Evolutionary conservation across 2,113 vertebrate species (phyloP).

Genomic region (Hydrolagus affinis): DNA sequence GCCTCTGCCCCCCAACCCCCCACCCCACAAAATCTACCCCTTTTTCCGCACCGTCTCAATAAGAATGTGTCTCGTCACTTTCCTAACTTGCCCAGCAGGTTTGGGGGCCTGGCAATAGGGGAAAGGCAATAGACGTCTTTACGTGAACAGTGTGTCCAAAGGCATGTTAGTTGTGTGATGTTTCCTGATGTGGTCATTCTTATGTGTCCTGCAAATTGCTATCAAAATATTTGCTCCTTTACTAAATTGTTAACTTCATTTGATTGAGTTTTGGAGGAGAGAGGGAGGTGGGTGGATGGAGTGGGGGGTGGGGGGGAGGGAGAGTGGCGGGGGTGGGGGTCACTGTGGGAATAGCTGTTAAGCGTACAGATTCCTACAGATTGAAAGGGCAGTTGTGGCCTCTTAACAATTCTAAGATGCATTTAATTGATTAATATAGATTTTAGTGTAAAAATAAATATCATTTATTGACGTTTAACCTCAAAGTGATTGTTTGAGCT

Average conservation of each 20-base stretch:
- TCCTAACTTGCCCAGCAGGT: not conserved
- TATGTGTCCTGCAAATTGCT: conserved; percentile 3
- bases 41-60: not conserved
- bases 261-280: too few species aligned
- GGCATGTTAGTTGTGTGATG: conserved; percentile 8
- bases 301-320: too few species aligned
- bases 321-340: not conserved
- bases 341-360: not conserved
- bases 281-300: too few species aligned
- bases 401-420: not conserved
- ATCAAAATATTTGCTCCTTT: conserved; percentile 2
- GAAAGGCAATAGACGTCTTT: conserved; percentile 15
- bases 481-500: not conserved
- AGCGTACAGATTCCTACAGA: too few species aligned
- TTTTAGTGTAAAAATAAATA: not conserved
- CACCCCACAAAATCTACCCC: too few species aligned
- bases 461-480: conserved; percentile 1
- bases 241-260: not conserved
- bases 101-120: not conserved
- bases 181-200: conserved; percentile 15
- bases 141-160: conserved; percentile 10
- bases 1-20: not conserved
- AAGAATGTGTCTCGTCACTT: not conserved
- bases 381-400: not conserved
- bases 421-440: not conserved